Conservation (phyloP, 2,113 vertebrate species). For the Thermophis baileyi region DNA sequence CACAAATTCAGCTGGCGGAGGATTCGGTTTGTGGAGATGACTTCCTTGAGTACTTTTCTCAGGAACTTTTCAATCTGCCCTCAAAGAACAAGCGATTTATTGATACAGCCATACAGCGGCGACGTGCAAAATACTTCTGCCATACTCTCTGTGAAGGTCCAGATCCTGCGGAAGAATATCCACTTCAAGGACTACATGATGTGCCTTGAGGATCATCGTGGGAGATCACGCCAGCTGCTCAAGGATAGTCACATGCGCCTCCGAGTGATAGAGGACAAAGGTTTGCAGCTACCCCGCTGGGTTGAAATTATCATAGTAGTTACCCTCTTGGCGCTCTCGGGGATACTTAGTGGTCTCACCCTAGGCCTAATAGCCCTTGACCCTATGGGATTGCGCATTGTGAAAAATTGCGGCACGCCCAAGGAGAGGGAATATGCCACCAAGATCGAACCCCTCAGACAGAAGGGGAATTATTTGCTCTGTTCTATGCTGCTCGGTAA, state of each 20-base stretch:
- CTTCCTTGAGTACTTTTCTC: background rate
- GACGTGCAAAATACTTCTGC: slow-evolving; percentile 74
- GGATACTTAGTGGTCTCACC: slow-evolving; percentile 94
- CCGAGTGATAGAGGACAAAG: slow-evolving; percentile 80
- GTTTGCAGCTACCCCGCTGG: slow-evolving; percentile 82
- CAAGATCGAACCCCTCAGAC: slow-evolving; percentile 87
- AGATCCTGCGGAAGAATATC: slow-evolving; percentile 86
- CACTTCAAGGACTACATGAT: slow-evolving; percentile 78
- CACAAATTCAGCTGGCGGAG: slow-evolving; percentile 65
- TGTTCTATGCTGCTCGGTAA: slow-evolving; percentile 93
- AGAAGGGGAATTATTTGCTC: slow-evolving; percentile 92
- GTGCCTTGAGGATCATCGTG: slow-evolving; percentile 71
- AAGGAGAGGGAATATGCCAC: slow-evolving; percentile 85
- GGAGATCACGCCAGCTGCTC: slow-evolving; percentile 72
- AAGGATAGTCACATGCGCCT: slow-evolving; percentile 72
- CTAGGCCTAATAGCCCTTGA: slow-evolving; percentile 94
- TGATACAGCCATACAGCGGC: slow-evolving; percentile 53
- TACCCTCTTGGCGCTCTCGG: slow-evolving; percentile 80
- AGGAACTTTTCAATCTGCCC: slow-evolving; percentile 61
- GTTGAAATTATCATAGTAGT: slow-evolving; percentile 75
- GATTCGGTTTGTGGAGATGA: slow-evolving; percentile 78
- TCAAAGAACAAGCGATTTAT: slow-evolving; percentile 79
- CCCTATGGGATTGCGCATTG: slow-evolving; percentile 94
- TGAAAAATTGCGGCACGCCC: slow-evolving; percentile 91
- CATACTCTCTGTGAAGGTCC: slow-evolving; percentile 76